These are phyloP conservation scores for Pogonophryne albipinna DNA, from an alignment of 2,797 vertebrate species.

Conservation along the genomic window DNA sequence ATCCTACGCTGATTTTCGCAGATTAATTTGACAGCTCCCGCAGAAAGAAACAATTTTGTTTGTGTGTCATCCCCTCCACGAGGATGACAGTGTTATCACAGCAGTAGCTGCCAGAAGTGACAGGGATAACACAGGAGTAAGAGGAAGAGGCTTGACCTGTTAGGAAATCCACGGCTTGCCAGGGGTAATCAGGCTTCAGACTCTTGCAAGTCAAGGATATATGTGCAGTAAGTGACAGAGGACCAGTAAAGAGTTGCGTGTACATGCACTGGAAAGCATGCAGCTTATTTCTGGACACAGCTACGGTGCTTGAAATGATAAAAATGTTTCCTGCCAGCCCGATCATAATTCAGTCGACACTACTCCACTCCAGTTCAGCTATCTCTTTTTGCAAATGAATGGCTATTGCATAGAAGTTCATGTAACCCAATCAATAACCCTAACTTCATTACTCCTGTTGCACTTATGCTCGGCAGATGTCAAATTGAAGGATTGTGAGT, in stretches of 20 bases:
- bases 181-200: slow-evolving; percentile 42
- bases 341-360: slow-evolving; percentile 64
- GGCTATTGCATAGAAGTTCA: slow-evolving; percentile 73
- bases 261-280: slow-evolving; percentile 19
- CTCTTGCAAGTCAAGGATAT: slow-evolving; percentile 9
- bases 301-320: slow-evolving; percentile 56
- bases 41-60: slow-evolving; percentile 3
- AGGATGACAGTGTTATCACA: slow-evolving; percentile 43
- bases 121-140: slow-evolving; percentile 50
- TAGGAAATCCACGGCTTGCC: slow-evolving; percentile 37
- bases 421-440: slow-evolving; percentile 82
- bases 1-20: neutral
- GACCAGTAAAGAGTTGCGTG: slow-evolving; percentile 9
- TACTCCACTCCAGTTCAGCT: slow-evolving; percentile 52
- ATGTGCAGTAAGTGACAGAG: slow-evolving; percentile 36
- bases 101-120: slow-evolving; percentile 47
- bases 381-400: slow-evolving; percentile 69
- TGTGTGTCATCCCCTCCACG: slow-evolving; percentile 25
- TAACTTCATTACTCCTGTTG: slow-evolving; percentile 82
- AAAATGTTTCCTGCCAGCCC: slow-evolving; percentile 48
- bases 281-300: slow-evolving; percentile 41
- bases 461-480: slow-evolving; percentile 79
- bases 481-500: slow-evolving; percentile 83
- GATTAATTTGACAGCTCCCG: slow-evolving; percentile 24
- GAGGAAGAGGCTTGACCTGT: slow-evolving; percentile 51